These are phyloP conservation scores for Latheticus oryzae DNA, from an alignment of 2,888 invertebrate genomes.

Conservation along the genomic window DNA sequence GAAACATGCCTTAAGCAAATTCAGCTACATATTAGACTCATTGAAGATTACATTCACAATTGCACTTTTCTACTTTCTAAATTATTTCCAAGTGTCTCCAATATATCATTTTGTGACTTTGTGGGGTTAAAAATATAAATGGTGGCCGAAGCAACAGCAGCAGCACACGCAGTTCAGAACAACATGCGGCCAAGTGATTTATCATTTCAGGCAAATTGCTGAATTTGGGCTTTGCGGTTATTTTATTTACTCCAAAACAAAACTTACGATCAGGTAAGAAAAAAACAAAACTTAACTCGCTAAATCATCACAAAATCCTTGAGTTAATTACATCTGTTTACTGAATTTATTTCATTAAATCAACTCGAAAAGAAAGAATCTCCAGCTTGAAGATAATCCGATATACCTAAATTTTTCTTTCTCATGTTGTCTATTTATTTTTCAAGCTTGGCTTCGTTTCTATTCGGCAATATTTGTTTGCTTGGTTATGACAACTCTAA, in stretches of 20 bases:
- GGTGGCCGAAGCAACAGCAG: constrained; percentile 52
- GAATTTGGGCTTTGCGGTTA: constrained; percentile 64
- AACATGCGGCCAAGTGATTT: constrained; percentile 65
- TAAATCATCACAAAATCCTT: no score
- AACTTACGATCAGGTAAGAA: constrained; percentile 32
- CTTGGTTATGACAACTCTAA: constrained; percentile 57
- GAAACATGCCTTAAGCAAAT: constrained; percentile 29
- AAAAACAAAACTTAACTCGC: no score
- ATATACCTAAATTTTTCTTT: constrained; percentile 59
- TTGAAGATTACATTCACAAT: constrained; percentile 29
- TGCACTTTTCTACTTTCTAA: constrained; percentile 38
- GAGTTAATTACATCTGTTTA: constrained; percentile 42
- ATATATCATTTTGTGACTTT: constrained; percentile 59
- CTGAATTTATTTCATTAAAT: constrained; percentile 43
- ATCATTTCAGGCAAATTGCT: constrained; percentile 66
- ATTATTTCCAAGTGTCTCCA: constrained; percentile 50
- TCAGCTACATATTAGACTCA: constrained; percentile 28
- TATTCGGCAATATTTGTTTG: constrained; percentile 57
- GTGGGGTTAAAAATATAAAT: constrained; percentile 59
- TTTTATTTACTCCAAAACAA: constrained; percentile 63
- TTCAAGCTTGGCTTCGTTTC: constrained; percentile 51
- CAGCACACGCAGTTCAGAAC: constrained; percentile 60
- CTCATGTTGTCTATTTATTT: constrained; percentile 54
- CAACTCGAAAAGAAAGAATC: constrained; percentile 47
- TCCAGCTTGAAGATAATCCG: constrained; percentile 54